A percentile compares a stretch with the other conserved stretches of the same genome.
phyloP scores from a whole-genome alignment of 2,888 invertebrate species.

The Labia minor region DNA sequence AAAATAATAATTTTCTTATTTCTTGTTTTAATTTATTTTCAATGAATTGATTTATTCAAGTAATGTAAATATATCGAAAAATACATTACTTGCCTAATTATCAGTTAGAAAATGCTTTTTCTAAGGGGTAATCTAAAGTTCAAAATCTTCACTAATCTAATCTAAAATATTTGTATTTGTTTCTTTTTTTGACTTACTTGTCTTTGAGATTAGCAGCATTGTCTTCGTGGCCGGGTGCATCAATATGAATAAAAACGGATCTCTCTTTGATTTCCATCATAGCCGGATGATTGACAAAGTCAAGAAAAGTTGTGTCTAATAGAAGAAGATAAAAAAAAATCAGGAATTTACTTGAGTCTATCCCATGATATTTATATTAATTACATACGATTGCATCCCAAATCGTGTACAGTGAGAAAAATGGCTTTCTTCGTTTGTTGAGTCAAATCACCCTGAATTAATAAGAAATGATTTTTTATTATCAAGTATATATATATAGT shows the following conservation, averaged over 20 bases:
- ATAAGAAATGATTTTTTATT: constrained; percentile 32
- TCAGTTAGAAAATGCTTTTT: too few species aligned
- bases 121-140: too few species aligned
- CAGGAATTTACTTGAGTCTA: not conserved
- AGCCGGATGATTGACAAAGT: constrained; percentile 69
- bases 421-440: constrained; percentile 71
- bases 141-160: too few species aligned
- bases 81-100: too few species aligned
- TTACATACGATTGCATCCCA: constrained; percentile 69
- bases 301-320: constrained; percentile 68
- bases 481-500: too few species aligned
- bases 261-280: constrained; percentile 77
- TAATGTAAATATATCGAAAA: too few species aligned
- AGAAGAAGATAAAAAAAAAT: constrained; percentile 25
- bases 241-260: constrained; percentile 77
- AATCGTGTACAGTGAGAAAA: constrained; percentile 79
- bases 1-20: too few species aligned
- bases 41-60: too few species aligned
- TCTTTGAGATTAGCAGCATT: constrained; percentile 63
- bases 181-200: too few species aligned
- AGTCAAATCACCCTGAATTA: constrained; percentile 68
- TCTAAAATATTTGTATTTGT: too few species aligned
- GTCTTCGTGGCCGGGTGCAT: constrained; percentile 78
- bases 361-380: not conserved
- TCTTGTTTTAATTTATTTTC: too few species aligned